Evolutionary conservation across 2,113 vertebrate genomes (phyloP).

Genomic region (Promerops cafer): DNA sequence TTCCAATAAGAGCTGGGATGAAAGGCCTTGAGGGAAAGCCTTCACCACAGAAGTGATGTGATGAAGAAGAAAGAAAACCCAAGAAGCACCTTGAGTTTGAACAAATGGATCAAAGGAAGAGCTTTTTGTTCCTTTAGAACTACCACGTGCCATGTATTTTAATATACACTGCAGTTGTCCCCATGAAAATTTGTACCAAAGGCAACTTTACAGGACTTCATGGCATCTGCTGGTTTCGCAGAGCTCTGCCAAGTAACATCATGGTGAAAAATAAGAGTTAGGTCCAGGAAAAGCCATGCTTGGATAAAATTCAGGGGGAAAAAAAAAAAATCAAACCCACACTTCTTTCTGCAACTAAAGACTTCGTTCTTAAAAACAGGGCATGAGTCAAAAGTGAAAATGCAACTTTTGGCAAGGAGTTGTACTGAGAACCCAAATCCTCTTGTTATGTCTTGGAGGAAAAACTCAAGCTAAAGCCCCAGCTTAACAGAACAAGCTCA

Average conservation of each 20-base stretch:
- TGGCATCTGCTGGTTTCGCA: neutral
- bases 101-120: neutral
- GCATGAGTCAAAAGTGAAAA: neutral
- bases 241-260: neutral
- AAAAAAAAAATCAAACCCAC: neutral
- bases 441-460: neutral
- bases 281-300: neutral
- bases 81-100: neutral
- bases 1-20: neutral
- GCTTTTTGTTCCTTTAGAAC: neutral
- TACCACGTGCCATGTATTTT: neutral
- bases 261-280: neutral
- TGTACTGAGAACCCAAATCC: neutral
- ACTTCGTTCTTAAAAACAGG: neutral
- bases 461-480: neutral
- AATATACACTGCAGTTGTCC: rapidly evolving
- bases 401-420: neutral
- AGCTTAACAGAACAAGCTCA: neutral
- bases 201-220: neutral
- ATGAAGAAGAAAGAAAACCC: neutral
- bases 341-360: neutral
- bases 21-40: neutral
- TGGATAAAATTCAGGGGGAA: rapidly evolving
- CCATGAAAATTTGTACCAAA: neutral
- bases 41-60: neutral